Base-by-base conservation (phyloP, 2,888 invertebrate species). In the Margaritifera margaritifera region DNA sequence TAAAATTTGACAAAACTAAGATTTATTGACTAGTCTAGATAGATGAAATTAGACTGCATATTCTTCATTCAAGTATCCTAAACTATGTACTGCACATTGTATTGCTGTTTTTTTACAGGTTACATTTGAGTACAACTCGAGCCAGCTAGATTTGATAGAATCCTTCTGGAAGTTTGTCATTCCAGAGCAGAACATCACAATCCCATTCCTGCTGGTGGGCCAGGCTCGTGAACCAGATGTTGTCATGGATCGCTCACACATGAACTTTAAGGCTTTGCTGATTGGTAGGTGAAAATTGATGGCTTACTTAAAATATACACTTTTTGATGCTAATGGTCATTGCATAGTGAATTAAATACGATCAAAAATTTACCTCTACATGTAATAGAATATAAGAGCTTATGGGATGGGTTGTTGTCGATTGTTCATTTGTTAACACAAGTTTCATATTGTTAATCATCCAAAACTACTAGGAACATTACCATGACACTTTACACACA, bases 141-240 rank as follows among this genome's bases (percentile, higher is more conserved):
- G 92, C 58, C 89, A 91, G 53, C 90, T 92, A n/a, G 94, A 94
- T 86, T 89, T 91, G 4, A 93, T 92, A 74, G 94, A 94, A 88
- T 93, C 93, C 0, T 92, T 92, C 83, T 94, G 94, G 93, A 91
- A 91, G 77, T 93, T 94, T 80, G 83, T 88, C 24, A 93, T 94
- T 79, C 92, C 92, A 4, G 89, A 91, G 65, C 91, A 93, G 84
- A 90, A 92, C 75, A 88, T 93, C 62, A 88, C 90, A 50, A 91
- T 89, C 18, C 89, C 89, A 8, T 91, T 94, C 84, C 85, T 94
- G 25, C 90, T 94, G 20, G 93, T 93, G 25, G 94, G 93, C 19
- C 87, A 91, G 60, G 93, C 93, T 0, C 90, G 91, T 69, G 93
- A 94, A 79, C 93, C 94, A 0, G 91, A 92, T 25, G 91, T 94